Evolutionary conservation across 1,140 invertebrate genomes (phyloP), one percentile per base, ranked within the genome.

Genomic region (Lasaia peninsularis): DNA sequence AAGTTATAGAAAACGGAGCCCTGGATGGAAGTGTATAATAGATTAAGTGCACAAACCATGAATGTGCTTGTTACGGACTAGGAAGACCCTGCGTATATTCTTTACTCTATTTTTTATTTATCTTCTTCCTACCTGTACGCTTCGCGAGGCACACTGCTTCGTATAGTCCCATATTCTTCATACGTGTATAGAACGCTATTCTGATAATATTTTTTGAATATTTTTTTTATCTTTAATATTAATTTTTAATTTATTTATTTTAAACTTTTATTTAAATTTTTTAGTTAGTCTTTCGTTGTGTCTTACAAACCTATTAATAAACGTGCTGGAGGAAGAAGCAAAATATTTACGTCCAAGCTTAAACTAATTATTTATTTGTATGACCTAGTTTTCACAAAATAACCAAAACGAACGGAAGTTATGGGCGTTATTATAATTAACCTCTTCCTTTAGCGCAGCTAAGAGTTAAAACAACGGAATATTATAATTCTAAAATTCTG

Each of bases 11-110:
- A 31, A 28, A 77, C 72, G 82, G 84, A 88, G 85, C 79, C 80
- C 80, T 85, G 78, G 79, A 84, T 78, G 78, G 72, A 80, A 71
- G 40, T 78, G 67, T 78, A 65, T 58, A 71, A 71, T 85, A 84
- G 80, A 68, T 56, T 88, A 87, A 86, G 85, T 84, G 82, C 85
- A 86, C 85, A 85, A 73, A 74, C 80, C 84, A 84, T 86, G 78
- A 86, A 85, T 86, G 86, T 88, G 86, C 86, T 87, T 86, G 64
- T 88, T 88, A 88, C 75, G 78, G 77, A 78, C 50, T 86, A 84
- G 75, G 82, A 80, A 56, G 71, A 75, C 80, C 86, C 86, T 75
- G 79, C 81, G 77, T 79, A 79, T 73, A 71, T 79, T 79, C 75
- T 81, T 74, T 73, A 67, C 72, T 86, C 69, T 85, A 77, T 82